phyloP scores from a whole-genome alignment of 2,888 invertebrate genomes.

The Vandiemenella viatica region DNA sequence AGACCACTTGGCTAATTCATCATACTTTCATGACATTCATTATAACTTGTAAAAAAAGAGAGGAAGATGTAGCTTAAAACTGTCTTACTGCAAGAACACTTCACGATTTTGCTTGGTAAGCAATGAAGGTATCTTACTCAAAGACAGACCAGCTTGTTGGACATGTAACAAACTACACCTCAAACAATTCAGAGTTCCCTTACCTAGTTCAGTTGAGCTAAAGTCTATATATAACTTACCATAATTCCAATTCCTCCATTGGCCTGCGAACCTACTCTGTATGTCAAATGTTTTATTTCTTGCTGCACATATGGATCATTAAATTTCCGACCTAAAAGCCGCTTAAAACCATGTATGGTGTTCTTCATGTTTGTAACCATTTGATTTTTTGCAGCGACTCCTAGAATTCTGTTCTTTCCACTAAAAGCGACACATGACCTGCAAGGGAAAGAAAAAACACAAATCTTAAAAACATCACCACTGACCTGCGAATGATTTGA shows the following conservation, averaged over 20 bases:
- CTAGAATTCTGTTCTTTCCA: slow-evolving; percentile 80
- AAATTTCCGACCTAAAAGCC: slow-evolving; percentile 78
- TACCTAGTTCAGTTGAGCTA: too few species aligned
- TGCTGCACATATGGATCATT: slow-evolving; percentile 76
- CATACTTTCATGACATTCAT: too few species aligned
- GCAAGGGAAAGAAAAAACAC: slow-evolving; percentile 23
- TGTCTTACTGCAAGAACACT: too few species aligned
- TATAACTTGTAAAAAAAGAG: too few species aligned
- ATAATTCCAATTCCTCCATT: slow-evolving; percentile 76
- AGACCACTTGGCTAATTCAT: too few species aligned
- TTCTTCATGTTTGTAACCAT: slow-evolving; percentile 95
- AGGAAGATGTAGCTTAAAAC: too few species aligned
- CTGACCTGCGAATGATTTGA: too few species aligned
- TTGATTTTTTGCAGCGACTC: slow-evolving; percentile 93
- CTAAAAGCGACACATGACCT: slow-evolving; percentile 95
- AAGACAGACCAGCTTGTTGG: too few species aligned
- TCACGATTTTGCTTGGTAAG: too few species aligned
- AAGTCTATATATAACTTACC: slow-evolving; percentile 42
- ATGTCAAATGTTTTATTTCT: slow-evolving; percentile 67
- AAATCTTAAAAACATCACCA: not conserved
- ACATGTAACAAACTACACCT: too few species aligned
- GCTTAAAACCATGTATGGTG: slow-evolving; percentile 86
- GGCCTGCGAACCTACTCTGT: slow-evolving; percentile 53
- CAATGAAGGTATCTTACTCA: too few species aligned
- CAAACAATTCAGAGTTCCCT: too few species aligned